These are phyloP conservation scores for Coregonus sp. DNA, from an alignment of 2,797 vertebrate species.

Conservation along the genomic window DNA sequence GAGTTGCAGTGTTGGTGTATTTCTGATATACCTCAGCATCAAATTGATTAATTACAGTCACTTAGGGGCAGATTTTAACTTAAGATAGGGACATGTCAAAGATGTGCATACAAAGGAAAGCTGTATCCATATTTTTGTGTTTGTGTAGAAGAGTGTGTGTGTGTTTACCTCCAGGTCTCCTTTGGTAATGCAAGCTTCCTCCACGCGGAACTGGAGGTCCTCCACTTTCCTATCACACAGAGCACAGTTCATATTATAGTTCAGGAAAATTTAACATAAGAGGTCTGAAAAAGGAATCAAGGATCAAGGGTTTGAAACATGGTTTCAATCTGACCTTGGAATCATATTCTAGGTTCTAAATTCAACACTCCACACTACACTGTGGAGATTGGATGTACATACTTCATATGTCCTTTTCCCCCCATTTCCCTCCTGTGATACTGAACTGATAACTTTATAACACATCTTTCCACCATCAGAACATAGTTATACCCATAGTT, in stretches of 20 bases:
- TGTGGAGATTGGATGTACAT: not conserved
- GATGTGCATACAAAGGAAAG: not conserved
- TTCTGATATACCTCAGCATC: not conserved
- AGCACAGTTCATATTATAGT: not conserved
- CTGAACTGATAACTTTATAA: not conserved
- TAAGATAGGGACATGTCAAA: not conserved
- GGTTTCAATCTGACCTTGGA: not conserved
- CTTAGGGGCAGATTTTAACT: not conserved
- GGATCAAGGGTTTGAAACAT: not conserved
- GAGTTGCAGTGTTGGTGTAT: not conserved
- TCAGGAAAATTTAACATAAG: not conserved
- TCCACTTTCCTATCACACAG: conserved; percentile 89
- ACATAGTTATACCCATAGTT: not conserved
- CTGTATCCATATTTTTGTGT: not conserved
- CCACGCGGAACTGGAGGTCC: conserved; percentile 98
- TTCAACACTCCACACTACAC: not conserved
- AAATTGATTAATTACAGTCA: not conserved
- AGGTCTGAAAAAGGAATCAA: not conserved
- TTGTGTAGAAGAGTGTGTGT: not conserved
- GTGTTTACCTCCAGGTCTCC: conserved; percentile 96
- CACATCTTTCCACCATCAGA: not conserved
- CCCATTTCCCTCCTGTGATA: not conserved
- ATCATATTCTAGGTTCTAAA: not conserved
- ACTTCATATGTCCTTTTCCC: not conserved
- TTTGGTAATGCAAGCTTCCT: conserved; percentile 99